These are phyloP conservation scores for Rhyacophila evoluta DNA, from an alignment of 2,888 invertebrate genomes.

Conservation along the genomic window DNA sequence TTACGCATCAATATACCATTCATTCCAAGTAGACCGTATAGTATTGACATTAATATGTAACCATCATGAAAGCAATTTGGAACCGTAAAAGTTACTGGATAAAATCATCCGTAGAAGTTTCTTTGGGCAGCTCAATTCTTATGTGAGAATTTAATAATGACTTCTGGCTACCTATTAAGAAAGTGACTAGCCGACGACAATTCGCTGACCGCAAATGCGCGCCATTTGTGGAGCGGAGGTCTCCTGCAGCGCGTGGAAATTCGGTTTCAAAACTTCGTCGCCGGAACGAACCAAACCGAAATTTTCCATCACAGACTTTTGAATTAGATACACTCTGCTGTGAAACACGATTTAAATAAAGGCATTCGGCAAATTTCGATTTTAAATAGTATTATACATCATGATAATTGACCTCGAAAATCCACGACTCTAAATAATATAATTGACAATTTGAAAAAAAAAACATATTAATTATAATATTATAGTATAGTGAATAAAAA, in stretches of 20 bases:
- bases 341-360: constrained; percentile 10
- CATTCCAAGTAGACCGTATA: no score
- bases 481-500: no score
- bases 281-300: neutral
- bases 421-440: neutral
- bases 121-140: neutral
- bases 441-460: neutral
- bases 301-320: constrained; percentile 14
- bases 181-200: neutral
- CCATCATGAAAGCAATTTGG: no score
- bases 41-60: no score
- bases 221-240: constrained; percentile 14
- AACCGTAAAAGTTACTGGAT: no score
- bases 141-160: neutral
- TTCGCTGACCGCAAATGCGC: neutral
- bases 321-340: neutral
- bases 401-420: neutral
- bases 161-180: neutral
- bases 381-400: neutral
- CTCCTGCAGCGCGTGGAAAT: constrained; percentile 10
- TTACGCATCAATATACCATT: no score
- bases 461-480: no score
- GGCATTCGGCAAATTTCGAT: constrained; percentile 1
- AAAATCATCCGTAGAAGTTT: no score
- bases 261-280: neutral